Conservation (phyloP, 2,888 invertebrate genomes). For the Zhengitettix transpicula region DNA sequence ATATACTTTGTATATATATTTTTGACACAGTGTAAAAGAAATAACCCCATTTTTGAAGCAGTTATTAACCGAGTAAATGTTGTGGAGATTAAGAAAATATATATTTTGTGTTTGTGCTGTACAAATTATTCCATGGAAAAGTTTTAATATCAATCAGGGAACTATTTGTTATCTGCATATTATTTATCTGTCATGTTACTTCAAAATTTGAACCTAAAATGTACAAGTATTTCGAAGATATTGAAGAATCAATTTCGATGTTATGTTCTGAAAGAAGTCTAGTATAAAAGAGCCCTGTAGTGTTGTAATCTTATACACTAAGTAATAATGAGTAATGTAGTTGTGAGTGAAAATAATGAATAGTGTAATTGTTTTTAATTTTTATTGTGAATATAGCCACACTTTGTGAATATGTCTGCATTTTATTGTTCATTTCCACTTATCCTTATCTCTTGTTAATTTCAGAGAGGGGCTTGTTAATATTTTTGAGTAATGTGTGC, state of each 20-base stretch:
- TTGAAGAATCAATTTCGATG: conserved; percentile 3
- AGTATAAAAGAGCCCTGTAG: conserved; percentile 4
- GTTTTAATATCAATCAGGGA: conserved; percentile 2
- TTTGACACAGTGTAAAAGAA: conserved; percentile 13
- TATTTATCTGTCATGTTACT: conserved; percentile 9
- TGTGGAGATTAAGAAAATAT: conserved; percentile 5
- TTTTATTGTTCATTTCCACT: background rate
- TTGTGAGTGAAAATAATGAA: conserved; percentile 7
- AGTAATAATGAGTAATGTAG: conserved; percentile 7
- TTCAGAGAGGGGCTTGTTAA: no score
- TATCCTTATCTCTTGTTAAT: background rate
- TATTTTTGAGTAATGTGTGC: no score
- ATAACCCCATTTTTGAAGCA: conserved; percentile 9
- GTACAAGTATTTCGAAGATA: conserved; percentile 6
- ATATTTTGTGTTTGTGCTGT: conserved; percentile 3
- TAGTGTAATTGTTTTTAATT: conserved; percentile 8
- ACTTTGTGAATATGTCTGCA: conserved; percentile 11
- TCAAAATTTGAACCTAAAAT: background rate
- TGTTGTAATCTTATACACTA: conserved; percentile 8
- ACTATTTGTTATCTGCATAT: background rate
- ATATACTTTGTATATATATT: conserved; percentile 14
- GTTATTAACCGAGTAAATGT: conserved; percentile 8
- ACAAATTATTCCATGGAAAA: conserved; percentile 9
- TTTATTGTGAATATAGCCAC: conserved; percentile 13
- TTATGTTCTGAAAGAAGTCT: conserved; percentile 4